A percentile compares a stretch with the other conserved stretches of the same genome.
Conservation (phyloP, 2,888 invertebrate genomes). For the Rhogogaster chlorosoma region DNA sequence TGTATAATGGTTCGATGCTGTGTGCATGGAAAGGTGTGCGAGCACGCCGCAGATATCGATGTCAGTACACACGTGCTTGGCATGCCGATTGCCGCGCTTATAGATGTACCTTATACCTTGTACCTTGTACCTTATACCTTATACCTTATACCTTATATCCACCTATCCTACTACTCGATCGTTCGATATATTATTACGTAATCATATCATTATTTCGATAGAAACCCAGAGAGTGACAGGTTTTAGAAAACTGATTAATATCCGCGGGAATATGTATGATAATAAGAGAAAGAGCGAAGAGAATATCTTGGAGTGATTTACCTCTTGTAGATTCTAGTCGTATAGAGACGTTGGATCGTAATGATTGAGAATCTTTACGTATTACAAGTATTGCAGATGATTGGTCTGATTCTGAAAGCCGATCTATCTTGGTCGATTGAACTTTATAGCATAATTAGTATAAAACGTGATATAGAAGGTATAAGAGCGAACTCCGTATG, state of each 20-base stretch:
- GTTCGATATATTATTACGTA: neutral
- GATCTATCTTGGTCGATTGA: no score
- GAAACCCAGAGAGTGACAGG: neutral
- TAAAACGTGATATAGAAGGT: neutral
- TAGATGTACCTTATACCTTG: neutral
- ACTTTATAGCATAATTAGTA: no score
- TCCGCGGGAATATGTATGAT: neutral
- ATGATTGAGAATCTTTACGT: no score
- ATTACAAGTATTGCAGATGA: no score
- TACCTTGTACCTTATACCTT: neutral
- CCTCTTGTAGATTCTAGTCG: no score
- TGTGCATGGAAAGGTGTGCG: neutral
- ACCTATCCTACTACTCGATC: neutral
- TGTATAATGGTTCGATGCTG: neutral
- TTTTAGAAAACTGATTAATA: neutral
- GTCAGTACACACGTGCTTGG: conserved; percentile 42
- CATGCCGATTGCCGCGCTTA: conserved; percentile 25
- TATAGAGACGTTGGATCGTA: no score
- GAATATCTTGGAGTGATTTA: no score
- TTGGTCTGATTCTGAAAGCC: no score
- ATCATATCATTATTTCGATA: neutral
- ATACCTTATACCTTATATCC: neutral
- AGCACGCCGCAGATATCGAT: conserved; percentile 25
- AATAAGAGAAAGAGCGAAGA: neutral
- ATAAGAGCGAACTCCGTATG: neutral